Conservation (phyloP, 1,140 invertebrate genomes). For the Drosophila ercepeae region DNA sequence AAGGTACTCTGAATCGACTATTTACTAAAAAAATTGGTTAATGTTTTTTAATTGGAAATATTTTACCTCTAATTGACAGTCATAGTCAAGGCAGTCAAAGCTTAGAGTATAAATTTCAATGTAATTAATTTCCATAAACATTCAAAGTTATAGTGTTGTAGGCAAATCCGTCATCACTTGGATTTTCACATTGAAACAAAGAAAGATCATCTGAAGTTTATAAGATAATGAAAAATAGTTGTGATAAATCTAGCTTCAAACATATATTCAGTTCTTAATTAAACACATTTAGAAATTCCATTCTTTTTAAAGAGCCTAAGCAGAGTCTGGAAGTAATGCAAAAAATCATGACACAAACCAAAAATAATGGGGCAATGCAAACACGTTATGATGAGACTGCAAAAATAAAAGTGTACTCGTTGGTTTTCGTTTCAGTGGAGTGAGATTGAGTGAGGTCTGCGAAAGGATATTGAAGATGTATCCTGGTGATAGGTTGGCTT, state of each 20-base stretch:
- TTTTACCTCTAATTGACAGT: no score
- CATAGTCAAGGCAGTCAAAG: no score
- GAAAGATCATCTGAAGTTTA: no score
- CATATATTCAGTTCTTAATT: no score
- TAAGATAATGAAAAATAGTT: no score
- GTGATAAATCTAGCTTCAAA: no score
- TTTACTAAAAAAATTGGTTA: no score
- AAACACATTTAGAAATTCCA: no score
- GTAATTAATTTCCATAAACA: not conserved
- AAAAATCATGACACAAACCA: not conserved
- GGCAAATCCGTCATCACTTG: not conserved
- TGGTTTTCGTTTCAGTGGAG: not conserved
- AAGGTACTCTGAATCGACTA: no score
- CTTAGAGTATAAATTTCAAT: not conserved
- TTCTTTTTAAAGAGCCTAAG: not conserved
- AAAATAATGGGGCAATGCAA: not conserved
- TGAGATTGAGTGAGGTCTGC: constrained; percentile 30
- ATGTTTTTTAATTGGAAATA: no score
- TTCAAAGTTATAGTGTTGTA: not conserved
- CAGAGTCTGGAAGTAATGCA: not conserved
- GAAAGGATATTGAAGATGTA: not conserved
- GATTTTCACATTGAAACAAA: not conserved
- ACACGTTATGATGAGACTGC: constrained; percentile 19
- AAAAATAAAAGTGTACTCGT: constrained; percentile 35
- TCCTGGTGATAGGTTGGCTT: not conserved